A percentile compares a stretch with the other conserved stretches of the same genome.
These are phyloP conservation scores for Bellardia pandia DNA, from an alignment of 2,888 invertebrate species.

Conservation along the genomic window DNA sequence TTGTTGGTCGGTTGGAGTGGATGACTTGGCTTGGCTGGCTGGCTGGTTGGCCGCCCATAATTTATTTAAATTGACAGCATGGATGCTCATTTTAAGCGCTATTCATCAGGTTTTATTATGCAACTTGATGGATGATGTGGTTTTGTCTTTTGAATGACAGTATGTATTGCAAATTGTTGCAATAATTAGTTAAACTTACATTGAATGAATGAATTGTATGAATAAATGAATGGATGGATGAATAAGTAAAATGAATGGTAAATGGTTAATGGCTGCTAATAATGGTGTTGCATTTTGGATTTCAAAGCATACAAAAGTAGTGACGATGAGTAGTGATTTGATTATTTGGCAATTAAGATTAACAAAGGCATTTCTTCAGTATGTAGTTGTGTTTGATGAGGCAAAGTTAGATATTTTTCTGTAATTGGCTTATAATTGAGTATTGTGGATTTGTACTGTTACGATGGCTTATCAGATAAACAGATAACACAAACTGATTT, in stretches of 20 bases:
- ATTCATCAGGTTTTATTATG: constrained; percentile 83
- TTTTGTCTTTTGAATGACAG: constrained; percentile 73
- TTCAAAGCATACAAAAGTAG: neutral
- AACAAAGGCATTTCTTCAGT: neutral
- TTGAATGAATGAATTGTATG: constrained; percentile 7
- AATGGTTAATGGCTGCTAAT: neutral
- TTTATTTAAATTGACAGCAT: constrained; percentile 83
- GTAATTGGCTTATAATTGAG: too few relatives aligned
- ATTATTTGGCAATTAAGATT: constrained; percentile 21
- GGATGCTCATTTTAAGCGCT: constrained; percentile 82
- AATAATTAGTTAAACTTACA: constrained; percentile 72
- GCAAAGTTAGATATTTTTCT: neutral
- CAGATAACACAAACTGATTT: too few relatives aligned
- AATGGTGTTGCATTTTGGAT: constrained; percentile 9
- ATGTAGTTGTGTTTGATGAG: neutral
- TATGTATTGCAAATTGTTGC: constrained; percentile 74
- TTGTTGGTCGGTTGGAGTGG: neutral
- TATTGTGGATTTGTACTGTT: too few relatives aligned
- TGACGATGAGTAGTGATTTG: constrained; percentile 3
- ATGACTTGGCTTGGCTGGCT: constrained; percentile 68
- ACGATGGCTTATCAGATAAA: too few relatives aligned
- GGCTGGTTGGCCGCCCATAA: constrained; percentile 75
- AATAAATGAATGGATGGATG: constrained; percentile 9
- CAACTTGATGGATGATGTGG: constrained; percentile 82
- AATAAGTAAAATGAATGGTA: neutral